phyloP scores from a whole-genome alignment of 2,113 vertebrate genomes.

The Colossoma macropomum region DNA sequence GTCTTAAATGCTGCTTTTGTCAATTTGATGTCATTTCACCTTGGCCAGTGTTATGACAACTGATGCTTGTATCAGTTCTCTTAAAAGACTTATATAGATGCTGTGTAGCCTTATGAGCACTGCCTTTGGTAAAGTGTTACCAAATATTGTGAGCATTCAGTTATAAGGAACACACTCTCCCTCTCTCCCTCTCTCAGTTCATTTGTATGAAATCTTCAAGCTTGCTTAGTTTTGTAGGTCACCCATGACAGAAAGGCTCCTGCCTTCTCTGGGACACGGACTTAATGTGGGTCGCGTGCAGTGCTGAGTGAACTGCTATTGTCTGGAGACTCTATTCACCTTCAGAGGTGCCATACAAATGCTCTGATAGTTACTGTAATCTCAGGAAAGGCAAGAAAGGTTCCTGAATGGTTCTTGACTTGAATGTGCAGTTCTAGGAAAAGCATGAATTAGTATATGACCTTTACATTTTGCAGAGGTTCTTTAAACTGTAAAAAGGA shows the following conservation, averaged over 20 bases:
- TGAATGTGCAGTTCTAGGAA: neutral
- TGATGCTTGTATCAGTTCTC: too few species aligned
- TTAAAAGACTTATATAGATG: too few species aligned
- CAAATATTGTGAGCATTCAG: constrained; percentile 23
- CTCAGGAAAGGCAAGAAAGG: constrained; percentile 34
- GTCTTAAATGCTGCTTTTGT: too few species aligned
- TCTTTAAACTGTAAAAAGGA: too few species aligned
- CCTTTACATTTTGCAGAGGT: too few species aligned
- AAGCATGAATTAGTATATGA: too few species aligned
- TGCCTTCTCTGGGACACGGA: constrained; percentile 63
- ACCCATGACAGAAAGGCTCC: constrained; percentile 68
- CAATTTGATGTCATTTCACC: too few species aligned
- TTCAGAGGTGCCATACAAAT: constrained; percentile 59
- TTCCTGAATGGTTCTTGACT: neutral
- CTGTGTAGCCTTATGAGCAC: too few species aligned
- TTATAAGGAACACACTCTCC: constrained; percentile 1
- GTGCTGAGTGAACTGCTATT: constrained; percentile 63
- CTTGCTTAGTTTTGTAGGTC: constrained; percentile 78
- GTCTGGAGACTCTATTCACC: constrained; percentile 67
- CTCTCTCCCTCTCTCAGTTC: constrained; percentile 52
- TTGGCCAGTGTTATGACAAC: too few species aligned
- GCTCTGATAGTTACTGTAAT: constrained; percentile 43
- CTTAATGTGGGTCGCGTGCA: constrained; percentile 70
- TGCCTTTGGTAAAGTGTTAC: too few species aligned
- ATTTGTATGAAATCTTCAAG: constrained; percentile 73